Evolutionary conservation across 2,113 vertebrate genomes (phyloP), one percentile per base, ranked within the genome.

Genomic region (Rhinolophus ferrumequinum): DNA sequence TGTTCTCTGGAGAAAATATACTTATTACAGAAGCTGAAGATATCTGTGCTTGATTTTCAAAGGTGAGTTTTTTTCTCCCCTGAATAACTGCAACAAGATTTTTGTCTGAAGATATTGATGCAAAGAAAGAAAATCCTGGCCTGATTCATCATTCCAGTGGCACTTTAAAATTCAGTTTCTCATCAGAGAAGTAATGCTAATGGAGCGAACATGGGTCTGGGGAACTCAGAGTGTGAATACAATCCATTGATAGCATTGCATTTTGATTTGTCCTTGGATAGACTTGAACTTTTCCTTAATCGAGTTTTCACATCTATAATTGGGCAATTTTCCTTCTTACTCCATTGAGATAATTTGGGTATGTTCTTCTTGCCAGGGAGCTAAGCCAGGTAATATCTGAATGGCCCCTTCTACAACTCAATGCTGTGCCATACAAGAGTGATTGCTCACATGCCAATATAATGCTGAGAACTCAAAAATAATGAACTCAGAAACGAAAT

Each of bases 1-100:
- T 56, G 10, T 81, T 94, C 76, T 79, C 50, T 30, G 22, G 60
- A 90, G 86, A 89, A 97, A 97, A 96, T 28, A 67, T 4, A 66
- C 66, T 66, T 44, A 81, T 90, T 93, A 82, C 16, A 70, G 38
- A 91, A 82, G 50, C 47, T 60, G 64, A 60, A 50, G 52, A 22
- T 91, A 92, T 5, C 35, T 50, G 2, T 86, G 33, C 56, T 81
- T 86, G 38, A 75, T 86, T 89, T 96, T 79, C 52, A 93, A 80
- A 96, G 58, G 47, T 62, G 41, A 91, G 14, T 9, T 64, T 64
- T 69, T 41, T 72, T 38, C 33, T 50, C 16, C 11, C 3, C 26
- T 2, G 6, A 77, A 89, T 58, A 69, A 44, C 0, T 8, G 22
- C 21, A 85, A 72, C 30, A 47, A 94, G 90, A 77, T 73, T 50